A percentile compares a stretch with the other conserved stretches of the same genome.
phyloP scores from a whole-genome alignment of 1,140 invertebrate genomes.

The Diuraphis noxia region DNA sequence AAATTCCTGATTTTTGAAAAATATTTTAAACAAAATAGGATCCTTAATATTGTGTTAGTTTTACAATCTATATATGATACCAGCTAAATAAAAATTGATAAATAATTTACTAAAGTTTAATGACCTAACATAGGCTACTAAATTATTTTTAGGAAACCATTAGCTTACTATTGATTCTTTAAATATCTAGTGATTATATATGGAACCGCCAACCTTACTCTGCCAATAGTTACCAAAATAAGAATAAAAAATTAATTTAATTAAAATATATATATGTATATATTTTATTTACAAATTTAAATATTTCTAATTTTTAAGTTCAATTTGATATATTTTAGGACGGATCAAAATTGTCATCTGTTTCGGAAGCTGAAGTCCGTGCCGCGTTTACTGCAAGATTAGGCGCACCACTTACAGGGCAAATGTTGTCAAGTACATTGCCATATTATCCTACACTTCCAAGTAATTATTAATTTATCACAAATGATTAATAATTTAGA shows the following conservation, averaged over 20 bases:
- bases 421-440: slow-evolving; percentile 73
- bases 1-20: background rate
- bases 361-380: slow-evolving; percentile 78
- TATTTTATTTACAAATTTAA: too few relatives aligned
- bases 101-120: too few relatives aligned
- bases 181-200: too few relatives aligned
- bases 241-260: background rate
- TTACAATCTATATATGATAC: too few relatives aligned
- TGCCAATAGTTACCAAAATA: background rate
- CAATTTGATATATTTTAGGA: slow-evolving; percentile 28
- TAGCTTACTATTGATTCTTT: too few relatives aligned
- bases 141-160: too few relatives aligned
- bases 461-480: slow-evolving; percentile 59
- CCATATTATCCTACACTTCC: slow-evolving; percentile 77
- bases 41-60: background rate
- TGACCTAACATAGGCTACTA: too few relatives aligned
- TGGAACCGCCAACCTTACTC: too few relatives aligned
- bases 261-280: background rate
- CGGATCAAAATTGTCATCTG: slow-evolving; percentile 61
- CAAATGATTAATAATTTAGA: background rate
- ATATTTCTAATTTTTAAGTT: background rate
- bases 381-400: slow-evolving; percentile 73
- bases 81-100: too few relatives aligned
- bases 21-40: background rate
- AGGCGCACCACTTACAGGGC: slow-evolving; percentile 73